These are phyloP conservation scores for Fragum whitleyi DNA, from an alignment of 2,888 invertebrate genomes.

Conservation along the genomic window DNA sequence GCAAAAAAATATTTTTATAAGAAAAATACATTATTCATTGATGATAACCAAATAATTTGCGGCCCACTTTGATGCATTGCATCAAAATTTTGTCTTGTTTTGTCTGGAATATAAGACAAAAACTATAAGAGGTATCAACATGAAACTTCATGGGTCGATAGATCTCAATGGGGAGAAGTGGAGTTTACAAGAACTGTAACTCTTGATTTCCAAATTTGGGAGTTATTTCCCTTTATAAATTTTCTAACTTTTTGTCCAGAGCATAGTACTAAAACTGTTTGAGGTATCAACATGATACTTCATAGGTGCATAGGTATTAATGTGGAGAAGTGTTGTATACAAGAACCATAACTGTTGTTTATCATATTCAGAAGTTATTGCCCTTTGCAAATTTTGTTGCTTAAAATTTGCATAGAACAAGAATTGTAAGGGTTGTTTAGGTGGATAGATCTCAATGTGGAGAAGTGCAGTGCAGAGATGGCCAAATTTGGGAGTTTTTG, in stretches of 20 bases:
- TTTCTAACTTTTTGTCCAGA: constrained; percentile 11
- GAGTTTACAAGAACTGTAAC: constrained; percentile 12
- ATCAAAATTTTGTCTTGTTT: too few species aligned
- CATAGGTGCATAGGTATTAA: constrained; percentile 1
- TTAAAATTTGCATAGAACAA: neutral
- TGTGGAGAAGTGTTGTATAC: neutral
- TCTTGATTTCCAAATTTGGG: constrained; percentile 5
- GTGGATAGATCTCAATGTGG: too few species aligned
- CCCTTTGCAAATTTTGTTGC: neutral
- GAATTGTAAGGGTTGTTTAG: too few species aligned
- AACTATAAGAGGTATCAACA: constrained; percentile 9
- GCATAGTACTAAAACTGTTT: neutral
- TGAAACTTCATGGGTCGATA: constrained; percentile 17
- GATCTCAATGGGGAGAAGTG: constrained; percentile 17
- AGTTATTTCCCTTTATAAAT: constrained; percentile 28
- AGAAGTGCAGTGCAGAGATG: too few species aligned
- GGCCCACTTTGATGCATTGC: too few species aligned
- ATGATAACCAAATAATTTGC: too few species aligned
- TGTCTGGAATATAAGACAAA: constrained; percentile 7
- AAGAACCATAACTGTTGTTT: constrained; percentile 3
- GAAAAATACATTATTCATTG: too few species aligned
- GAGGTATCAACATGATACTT: constrained; percentile 1
- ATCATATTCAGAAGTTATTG: neutral
- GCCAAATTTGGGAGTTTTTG: too few species aligned
- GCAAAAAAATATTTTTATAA: too few species aligned